Percentiles rank a stretch among this genome's conserved stretches.
These are phyloP conservation scores for Nasua narica DNA, from an alignment of 2,797 vertebrate genomes.

Conservation along the genomic window DNA sequence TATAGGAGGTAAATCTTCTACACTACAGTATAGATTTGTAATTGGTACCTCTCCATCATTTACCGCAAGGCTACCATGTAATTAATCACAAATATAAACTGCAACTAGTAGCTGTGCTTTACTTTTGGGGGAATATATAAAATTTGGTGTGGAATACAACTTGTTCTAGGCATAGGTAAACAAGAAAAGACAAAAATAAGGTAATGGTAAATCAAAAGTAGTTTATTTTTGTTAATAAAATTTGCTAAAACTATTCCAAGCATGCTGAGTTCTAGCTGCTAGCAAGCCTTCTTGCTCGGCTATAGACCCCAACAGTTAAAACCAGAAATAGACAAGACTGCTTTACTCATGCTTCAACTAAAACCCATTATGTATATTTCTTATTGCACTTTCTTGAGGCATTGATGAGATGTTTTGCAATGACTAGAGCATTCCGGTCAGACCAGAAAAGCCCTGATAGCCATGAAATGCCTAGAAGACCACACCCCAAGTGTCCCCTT, in stretches of 20 bases:
- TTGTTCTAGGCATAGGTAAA: not conserved
- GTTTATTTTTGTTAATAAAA: not conserved
- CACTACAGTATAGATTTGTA: not conserved
- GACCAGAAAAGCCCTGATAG: not conserved
- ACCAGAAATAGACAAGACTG: not conserved
- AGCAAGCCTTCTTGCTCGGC: not conserved
- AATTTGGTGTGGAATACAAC: not conserved
- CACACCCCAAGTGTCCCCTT: not conserved
- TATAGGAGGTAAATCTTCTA: not conserved
- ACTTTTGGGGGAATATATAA: not conserved
- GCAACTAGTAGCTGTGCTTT: not conserved
- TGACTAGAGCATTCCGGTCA: not conserved
- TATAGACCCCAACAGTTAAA: not conserved
- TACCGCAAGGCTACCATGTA: not conserved
- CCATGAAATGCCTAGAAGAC: not conserved
- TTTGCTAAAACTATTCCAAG: not conserved
- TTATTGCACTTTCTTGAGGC: not conserved
- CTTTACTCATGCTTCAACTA: not conserved
- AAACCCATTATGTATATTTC: not conserved
- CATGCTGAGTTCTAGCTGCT: not conserved
- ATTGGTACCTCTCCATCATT: not conserved
- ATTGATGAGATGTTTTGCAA: not conserved
- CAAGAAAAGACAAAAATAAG: not conserved
- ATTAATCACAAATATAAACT: not conserved
- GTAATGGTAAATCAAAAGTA: not conserved